Evolutionary conservation across 2,888 invertebrate species (phyloP), one percentile per base, ranked within the genome.

Genomic region (Eupithecia pulchellata): DNA sequence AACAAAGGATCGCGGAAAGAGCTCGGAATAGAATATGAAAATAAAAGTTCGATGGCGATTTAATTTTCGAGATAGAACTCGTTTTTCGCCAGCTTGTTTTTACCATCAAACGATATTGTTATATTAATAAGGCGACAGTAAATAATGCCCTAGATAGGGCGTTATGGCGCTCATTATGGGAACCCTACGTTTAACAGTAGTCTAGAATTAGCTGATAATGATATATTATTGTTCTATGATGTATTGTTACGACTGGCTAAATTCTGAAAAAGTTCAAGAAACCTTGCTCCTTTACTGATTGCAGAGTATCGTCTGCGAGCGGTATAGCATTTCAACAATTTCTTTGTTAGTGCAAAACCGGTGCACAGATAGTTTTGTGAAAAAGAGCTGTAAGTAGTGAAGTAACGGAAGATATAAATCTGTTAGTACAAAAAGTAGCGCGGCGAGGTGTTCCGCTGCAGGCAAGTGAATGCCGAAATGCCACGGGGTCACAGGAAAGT

Each of bases 401-500:
- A 75, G 78, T 73, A 84, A 71, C 84, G 87, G 87, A 87, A 87
- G 86, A 81, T 82, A 87, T 87, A 86, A 87, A 87, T 87, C 83
- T 83, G 78, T 79, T 81, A 81, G 72, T 73, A 78, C 82, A 84
- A 86, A 86, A 87, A 87, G 73, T 80, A 79, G 75, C 77, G 78
- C 69, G 73, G 73, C 75, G 77, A 79, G 47, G 78, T 77, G 78
- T 84, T 79, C 75, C 79, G 78, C 67, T 75, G 72, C 73, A 73
- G 61, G 75, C 73, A 75, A 75, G 75, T 74, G 74, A 76, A 75
- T 75, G 78, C 78, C 77, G 76, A 82, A 87, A 85, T 80, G 77
- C 79, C 75, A 79, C 78, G 79, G 80, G 81, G 82, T 80, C 80
- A 79, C 68, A 80, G 78, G 79, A 79, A 80, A 76, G 74, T 71